Conservation (phyloP, 1,140 invertebrate species). For the Conus ventricosus region DNA sequence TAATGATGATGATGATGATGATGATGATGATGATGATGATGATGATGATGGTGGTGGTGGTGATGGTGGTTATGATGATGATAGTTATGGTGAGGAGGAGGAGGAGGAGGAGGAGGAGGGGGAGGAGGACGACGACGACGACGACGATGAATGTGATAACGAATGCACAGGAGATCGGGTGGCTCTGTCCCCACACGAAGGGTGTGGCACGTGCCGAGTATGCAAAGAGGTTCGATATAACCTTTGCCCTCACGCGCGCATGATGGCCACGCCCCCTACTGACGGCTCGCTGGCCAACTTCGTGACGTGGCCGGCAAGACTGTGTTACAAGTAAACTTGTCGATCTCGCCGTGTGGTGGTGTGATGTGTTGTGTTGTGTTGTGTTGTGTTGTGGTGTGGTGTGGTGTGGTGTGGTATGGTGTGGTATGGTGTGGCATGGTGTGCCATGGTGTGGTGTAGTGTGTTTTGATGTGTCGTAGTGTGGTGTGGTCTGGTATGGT, state of each 20-base stretch:
- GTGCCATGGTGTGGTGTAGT: too few relatives aligned
- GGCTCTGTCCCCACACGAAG: slow-evolving; percentile 92
- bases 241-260: slow-evolving; percentile 88
- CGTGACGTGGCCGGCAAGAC: slow-evolving; percentile 93
- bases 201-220: slow-evolving; percentile 87
- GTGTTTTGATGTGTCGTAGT: too few relatives aligned
- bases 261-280: slow-evolving; percentile 91
- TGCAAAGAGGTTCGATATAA: slow-evolving; percentile 94
- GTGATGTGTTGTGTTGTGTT: too few relatives aligned
- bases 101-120: not conserved
- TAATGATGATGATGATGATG: not conserved
- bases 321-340: slow-evolving; percentile 87
- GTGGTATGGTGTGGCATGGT: too few relatives aligned
- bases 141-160: not conserved
- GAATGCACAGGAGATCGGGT: slow-evolving; percentile 87
- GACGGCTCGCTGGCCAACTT: slow-evolving; percentile 89
- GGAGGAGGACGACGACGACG: not conserved
- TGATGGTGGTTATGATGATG: too few relatives aligned
- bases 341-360: too few relatives aligned
- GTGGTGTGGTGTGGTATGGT: too few relatives aligned
- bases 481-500: too few relatives aligned
- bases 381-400: too few relatives aligned
- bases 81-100: not conserved
- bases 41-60: too few relatives aligned
- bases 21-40: not conserved